Conservation (phyloP, 2,797 vertebrate species). For the Sebastes steindachneri region DNA sequence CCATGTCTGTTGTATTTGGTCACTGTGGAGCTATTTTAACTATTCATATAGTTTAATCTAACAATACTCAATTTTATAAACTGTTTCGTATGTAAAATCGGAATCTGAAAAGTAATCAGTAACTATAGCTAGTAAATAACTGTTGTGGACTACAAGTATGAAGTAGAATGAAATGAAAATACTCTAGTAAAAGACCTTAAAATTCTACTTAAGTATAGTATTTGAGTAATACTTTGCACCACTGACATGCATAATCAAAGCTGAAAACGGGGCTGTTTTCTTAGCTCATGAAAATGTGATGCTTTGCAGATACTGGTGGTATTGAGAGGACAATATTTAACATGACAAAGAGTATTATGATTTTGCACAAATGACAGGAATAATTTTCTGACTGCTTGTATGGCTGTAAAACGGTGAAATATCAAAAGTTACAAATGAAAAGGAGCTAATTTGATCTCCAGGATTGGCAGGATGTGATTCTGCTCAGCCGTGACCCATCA, state of each 20-base stretch:
- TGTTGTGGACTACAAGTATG: neutral
- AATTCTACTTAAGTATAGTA: neutral
- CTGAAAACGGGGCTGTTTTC: neutral
- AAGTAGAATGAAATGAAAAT: neutral
- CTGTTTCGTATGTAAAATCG: neutral
- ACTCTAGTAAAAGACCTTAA: neutral
- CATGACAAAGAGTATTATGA: neutral
- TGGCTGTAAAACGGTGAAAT: conserved; percentile 9
- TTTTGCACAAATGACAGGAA: conserved; percentile 1
- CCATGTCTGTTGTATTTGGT: neutral
- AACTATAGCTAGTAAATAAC: neutral
- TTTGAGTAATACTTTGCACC: neutral
- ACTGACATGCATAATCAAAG: neutral
- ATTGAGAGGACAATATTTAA: neutral
- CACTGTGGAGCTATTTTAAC: neutral
- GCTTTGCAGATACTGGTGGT: neutral
- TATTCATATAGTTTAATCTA: neutral
- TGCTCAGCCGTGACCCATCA: conserved; percentile 38
- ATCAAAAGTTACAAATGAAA: conserved; percentile 30
- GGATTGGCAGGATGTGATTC: conserved; percentile 10
- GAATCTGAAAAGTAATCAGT: neutral
- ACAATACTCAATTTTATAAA: neutral
- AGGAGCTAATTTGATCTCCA: conserved; percentile 22
- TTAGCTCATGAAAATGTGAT: neutral
- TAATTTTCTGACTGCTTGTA: neutral